These are phyloP conservation scores for Rhynchophorus ferrugineus DNA, from an alignment of 1,140 invertebrate species.

Conservation along the genomic window DNA sequence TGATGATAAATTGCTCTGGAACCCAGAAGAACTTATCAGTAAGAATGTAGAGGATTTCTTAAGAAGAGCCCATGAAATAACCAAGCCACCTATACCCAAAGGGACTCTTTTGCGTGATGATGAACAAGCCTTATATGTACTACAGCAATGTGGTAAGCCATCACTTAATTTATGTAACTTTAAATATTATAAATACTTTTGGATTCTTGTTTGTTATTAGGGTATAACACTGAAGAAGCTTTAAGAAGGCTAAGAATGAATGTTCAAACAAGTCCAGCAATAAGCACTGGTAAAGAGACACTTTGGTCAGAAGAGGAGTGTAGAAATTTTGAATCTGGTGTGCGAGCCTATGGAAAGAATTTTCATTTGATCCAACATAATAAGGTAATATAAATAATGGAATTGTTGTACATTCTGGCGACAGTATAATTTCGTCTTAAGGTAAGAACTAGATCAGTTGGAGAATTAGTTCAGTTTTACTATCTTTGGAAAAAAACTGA, in stretches of 20 bases:
- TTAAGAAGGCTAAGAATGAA: conserved; percentile 76
- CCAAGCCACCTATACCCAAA: conserved; percentile 54
- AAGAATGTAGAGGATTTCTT: conserved; percentile 76
- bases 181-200: not conserved
- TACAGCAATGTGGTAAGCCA: conserved; percentile 72
- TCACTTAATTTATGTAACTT: not conserved
- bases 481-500: conserved; percentile 99
- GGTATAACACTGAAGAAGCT: conserved; percentile 90
- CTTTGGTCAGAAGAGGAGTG: conserved; percentile 98
- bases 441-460: conserved; percentile 88
- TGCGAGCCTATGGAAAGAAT: conserved; percentile 90
- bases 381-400: conserved; percentile 56
- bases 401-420: not conserved
- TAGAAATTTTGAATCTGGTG: conserved; percentile 90
- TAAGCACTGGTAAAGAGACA: conserved; percentile 55
- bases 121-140: conserved; percentile 85
- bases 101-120: conserved; percentile 85
- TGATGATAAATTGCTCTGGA: conserved; percentile 92
- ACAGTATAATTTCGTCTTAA: conserved; percentile 32
- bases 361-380: conserved; percentile 92
- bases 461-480: conserved; percentile 96
- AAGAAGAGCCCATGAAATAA: conserved; percentile 54
- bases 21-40: conserved; percentile 69
- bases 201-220: not conserved
- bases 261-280: conserved; percentile 54